Evolutionary conservation across 2,888 invertebrate genomes (phyloP).

Genomic region (Calameuta idolon): DNA sequence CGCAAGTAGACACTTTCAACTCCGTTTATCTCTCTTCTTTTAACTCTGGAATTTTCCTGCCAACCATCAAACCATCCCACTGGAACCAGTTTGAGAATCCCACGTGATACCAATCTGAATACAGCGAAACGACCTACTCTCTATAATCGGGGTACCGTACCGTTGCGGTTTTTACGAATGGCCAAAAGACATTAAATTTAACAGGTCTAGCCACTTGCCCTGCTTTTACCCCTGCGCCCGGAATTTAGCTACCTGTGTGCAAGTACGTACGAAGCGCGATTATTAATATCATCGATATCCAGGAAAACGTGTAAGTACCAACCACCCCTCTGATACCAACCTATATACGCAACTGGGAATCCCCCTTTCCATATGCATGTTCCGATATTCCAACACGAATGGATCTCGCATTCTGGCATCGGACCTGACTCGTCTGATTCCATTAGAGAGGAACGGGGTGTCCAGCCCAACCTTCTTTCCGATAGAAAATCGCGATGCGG

Average conservation of each 20-base stretch:
- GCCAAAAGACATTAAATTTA: conserved; percentile 49
- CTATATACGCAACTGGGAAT: background rate
- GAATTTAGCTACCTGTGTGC: background rate
- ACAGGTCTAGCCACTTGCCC: conserved; percentile 27
- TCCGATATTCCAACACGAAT: background rate
- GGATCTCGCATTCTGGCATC: background rate
- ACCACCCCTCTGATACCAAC: background rate
- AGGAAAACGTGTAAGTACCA: conserved; percentile 22
- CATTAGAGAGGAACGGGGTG: conserved; percentile 1
- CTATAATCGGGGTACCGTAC: background rate
- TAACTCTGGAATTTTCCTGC: background rate
- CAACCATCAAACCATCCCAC: background rate
- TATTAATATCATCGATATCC: conserved; percentile 47
- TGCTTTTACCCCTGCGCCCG: background rate
- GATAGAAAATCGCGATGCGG: background rate
- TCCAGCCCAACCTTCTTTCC: background rate
- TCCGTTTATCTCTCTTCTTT: background rate
- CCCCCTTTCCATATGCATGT: conserved; percentile 2
- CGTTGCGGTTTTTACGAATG: conserved; percentile 43
- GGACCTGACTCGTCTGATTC: conserved; percentile 7
- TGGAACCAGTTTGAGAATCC: background rate
- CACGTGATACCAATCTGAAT: conserved; percentile 18
- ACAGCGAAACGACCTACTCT: conserved; percentile 1
- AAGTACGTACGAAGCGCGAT: conserved; percentile 19
- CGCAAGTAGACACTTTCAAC: background rate